Base-by-base conservation (phyloP, 2,888 invertebrate species). In the Chrysomela aeneicollis region DNA sequence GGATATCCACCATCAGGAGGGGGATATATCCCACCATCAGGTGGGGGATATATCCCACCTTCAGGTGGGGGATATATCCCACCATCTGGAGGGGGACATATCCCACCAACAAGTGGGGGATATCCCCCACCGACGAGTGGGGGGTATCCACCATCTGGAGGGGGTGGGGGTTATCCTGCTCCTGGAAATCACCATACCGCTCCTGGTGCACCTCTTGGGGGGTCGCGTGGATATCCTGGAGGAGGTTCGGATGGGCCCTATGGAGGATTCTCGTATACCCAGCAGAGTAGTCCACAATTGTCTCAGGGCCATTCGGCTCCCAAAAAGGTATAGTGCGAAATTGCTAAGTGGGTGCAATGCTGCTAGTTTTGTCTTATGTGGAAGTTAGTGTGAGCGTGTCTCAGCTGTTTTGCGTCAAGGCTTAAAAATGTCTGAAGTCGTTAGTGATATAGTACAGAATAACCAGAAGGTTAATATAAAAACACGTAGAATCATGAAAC, bases 141-240 rank as follows among this genome's bases (percentile, higher is more conserved):
- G 12, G 63, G 62, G 9, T 71, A 71, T 51, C 69, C 71, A 46
- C 52, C 69, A 50, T 49, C 69, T 8, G 15, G 42, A 15, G 63
- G n/a, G n/a, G n/a, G n/a, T 42, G 60, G 65, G 12, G 57, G 51
- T n/a, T 60, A 60, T 52, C 84, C 51, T 3, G 30, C 59, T 47
- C 35, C 66, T 22, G 61, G 63, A 10, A 55, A 51, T 4, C 50
- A 61, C 10, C 68, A 74, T 61, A 82, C 82, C 61, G 82, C 84
- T 53, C 81, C 83, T 69, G 80, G 77, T 71, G 77, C 80, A 69
- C 81, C 82, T 66, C 69, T 73, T 59, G 52, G 64, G 51, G 67
- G 70, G 22, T 58, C 59, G n/a, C 63, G 70, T 22, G 69, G 70
- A 10, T 62, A 67, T 63, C 35, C 62, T 46, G 64, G 58, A 55